Evolutionary conservation across 2,797 vertebrate genomes (phyloP).

Genomic region (Apodemus agrarius): DNA sequence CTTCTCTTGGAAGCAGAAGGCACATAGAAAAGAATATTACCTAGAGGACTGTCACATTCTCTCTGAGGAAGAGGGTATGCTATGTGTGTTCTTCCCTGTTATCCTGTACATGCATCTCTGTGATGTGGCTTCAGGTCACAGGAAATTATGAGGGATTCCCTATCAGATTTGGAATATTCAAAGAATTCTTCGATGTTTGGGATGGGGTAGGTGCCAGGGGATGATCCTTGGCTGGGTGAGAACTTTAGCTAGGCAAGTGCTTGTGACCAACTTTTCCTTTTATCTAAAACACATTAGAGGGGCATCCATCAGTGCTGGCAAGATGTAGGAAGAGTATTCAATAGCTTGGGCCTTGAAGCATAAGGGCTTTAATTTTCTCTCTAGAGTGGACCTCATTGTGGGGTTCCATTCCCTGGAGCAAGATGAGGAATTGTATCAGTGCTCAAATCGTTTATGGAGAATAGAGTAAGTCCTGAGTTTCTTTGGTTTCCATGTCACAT

Average conservation of each 20-base stretch:
- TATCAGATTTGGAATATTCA: rapidly evolving
- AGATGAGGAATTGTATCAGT: background rate
- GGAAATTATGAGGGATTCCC: background rate
- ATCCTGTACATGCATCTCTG: background rate
- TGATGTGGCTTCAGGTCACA: background rate
- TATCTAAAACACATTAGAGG: background rate
- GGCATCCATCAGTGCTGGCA: background rate
- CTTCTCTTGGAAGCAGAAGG: too few relatives aligned
- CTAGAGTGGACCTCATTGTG: too few relatives aligned
- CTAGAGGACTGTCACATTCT: too few relatives aligned
- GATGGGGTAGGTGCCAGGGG: background rate
- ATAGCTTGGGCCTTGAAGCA: background rate
- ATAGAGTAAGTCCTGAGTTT: background rate
- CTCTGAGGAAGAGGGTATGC: background rate
- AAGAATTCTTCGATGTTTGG: background rate
- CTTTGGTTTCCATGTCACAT: too few relatives aligned
- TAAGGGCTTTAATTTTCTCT: background rate
- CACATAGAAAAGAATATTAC: too few relatives aligned
- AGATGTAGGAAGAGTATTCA: too few relatives aligned
- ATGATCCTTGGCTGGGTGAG: background rate
- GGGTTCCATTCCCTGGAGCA: background rate
- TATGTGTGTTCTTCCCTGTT: background rate
- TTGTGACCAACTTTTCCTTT: background rate
- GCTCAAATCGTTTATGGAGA: rapidly evolving
- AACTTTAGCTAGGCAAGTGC: background rate